Percentiles rank a stretch among this genome's conserved stretches.
Evolutionary conservation across 1,140 invertebrate genomes (phyloP).

Genomic region (Melipona quadrifasciata): DNA sequence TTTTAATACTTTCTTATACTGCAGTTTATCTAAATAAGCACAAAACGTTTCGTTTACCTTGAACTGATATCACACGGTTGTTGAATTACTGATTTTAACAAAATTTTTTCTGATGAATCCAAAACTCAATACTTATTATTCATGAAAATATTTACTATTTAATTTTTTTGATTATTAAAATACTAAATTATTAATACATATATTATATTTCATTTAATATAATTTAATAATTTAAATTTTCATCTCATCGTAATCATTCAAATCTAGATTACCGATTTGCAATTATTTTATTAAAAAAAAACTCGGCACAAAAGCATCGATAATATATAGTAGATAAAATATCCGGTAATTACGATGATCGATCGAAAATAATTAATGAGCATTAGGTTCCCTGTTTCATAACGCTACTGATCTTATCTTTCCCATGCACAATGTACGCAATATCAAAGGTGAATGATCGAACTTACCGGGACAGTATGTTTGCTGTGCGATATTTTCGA

Average conservation of each 20-base stretch:
- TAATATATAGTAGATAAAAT: neutral
- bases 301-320: no score
- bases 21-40: no score
- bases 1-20: no score
- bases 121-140: no score
- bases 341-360: neutral
- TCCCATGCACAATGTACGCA: neutral
- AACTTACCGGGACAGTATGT: slow-evolving; percentile 85
- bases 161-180: no score
- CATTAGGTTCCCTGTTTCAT: neutral
- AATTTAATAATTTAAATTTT: neutral
- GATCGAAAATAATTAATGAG: slow-evolving; percentile 8
- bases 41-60: no score
- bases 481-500: slow-evolving; percentile 83
- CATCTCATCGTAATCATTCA: neutral
- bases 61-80: no score
- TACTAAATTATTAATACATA: no score
- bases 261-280: neutral
- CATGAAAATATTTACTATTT: no score
- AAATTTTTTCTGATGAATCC: no score
- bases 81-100: no score
- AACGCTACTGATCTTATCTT: neutral
- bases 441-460: slow-evolving; percentile 4
- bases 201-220: neutral
- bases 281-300: neutral